Evolutionary conservation across 1,140 invertebrate genomes (phyloP).

Genomic region (Neodiprion lecontei): DNA sequence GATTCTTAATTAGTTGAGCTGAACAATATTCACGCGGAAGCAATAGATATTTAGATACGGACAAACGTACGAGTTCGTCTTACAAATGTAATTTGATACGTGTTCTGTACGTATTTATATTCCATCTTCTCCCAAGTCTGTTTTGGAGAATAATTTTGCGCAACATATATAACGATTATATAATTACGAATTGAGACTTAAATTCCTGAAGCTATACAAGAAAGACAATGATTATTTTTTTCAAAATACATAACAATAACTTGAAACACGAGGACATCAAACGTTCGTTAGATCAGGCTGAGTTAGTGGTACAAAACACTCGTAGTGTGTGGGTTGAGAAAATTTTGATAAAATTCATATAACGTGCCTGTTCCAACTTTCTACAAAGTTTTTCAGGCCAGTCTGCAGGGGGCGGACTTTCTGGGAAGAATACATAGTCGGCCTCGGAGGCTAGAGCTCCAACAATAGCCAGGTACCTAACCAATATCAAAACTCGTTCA

Average conservation of each 20-base stretch:
- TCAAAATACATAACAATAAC: not conserved
- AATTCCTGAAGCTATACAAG: no score
- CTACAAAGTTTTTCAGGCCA: slow-evolving; percentile 90
- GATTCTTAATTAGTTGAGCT: no score
- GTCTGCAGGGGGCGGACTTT: slow-evolving; percentile 88
- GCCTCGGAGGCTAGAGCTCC: slow-evolving; percentile 87
- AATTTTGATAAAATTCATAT: slow-evolving; percentile 43
- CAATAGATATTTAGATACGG: no score
- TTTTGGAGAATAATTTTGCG: no score
- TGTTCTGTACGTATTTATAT: no score
- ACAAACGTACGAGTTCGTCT: no score
- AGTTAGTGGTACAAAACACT: not conserved
- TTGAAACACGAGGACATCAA: slow-evolving; percentile 1
- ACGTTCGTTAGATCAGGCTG: slow-evolving; percentile 4
- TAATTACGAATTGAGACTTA: no score
- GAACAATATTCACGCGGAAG: no score
- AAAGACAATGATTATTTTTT: no score
- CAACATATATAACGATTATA: no score
- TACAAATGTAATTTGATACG: no score
- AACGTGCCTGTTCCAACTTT: slow-evolving; percentile 89
- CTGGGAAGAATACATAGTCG: slow-evolving; percentile 97
- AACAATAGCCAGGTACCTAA: slow-evolving; percentile 90
- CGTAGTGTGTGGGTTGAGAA: not conserved
- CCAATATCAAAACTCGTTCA: slow-evolving; percentile 42
- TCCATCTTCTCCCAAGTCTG: no score